Conservation (phyloP, 2,888 invertebrate genomes). For the Malthinus flaveolus region DNA sequence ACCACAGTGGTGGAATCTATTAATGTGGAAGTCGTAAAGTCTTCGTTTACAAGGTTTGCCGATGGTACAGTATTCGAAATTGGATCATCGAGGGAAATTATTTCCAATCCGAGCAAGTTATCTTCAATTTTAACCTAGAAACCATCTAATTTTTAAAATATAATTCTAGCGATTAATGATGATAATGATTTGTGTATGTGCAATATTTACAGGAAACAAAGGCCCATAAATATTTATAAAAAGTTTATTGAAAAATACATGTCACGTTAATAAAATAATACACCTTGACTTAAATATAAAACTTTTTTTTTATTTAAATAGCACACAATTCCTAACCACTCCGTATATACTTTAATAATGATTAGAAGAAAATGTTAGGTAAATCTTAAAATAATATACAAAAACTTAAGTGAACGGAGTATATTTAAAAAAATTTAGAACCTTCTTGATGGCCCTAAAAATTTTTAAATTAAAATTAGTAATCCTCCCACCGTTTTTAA, state of each 20-base stretch:
- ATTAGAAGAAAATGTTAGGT: neutral
- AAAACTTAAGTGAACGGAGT: neutral
- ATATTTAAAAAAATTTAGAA: too few relatives aligned
- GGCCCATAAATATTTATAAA: conserved; percentile 13
- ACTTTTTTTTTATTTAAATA: neutral
- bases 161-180: neutral
- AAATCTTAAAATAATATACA: conserved; percentile 1
- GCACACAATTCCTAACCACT: neutral
- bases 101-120: conserved; percentile 44
- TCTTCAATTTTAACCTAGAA: conserved; percentile 28
- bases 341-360: neutral
- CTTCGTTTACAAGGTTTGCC: conserved; percentile 51
- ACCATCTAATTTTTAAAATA: conserved; percentile 18
- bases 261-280: conserved; percentile 28
- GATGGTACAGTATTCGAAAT: conserved; percentile 50
- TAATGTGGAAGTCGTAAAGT: conserved; percentile 37
- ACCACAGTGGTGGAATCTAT: conserved; percentile 28
- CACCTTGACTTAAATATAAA: conserved; percentile 21
- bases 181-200: conserved; percentile 3
- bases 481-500: conserved; percentile 4
- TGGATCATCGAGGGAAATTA: conserved; percentile 53
- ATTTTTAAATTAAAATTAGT: neutral
- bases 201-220: conserved; percentile 19
- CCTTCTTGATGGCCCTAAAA: too few relatives aligned
- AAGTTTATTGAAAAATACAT: conserved; percentile 24